A percentile compares a stretch with the other conserved stretches of the same genome.
These are phyloP conservation scores for Manduca sexta DNA, from an alignment of 1,140 invertebrate genomes.

Conservation along the genomic window DNA sequence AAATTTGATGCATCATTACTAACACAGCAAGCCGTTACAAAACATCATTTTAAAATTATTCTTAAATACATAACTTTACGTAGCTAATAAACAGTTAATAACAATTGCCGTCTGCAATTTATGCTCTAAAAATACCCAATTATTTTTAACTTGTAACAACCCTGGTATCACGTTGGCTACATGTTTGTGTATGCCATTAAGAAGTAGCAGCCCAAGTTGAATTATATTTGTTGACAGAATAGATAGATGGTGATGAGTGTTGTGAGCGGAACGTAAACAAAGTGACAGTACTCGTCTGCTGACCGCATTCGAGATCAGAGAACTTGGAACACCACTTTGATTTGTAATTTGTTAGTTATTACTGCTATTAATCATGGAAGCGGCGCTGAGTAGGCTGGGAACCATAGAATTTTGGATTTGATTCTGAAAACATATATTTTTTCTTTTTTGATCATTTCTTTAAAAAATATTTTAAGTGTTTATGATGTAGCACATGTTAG, in stretches of 20 bases:
- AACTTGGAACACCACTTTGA: background rate
- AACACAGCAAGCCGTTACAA: no score
- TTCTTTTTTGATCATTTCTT: no score
- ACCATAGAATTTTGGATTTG: no score
- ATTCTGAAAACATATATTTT: no score
- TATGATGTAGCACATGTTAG: no score
- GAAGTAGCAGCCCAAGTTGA: slow-evolving; percentile 7
- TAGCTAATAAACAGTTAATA: no score
- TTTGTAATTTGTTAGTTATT: background rate
- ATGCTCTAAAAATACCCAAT: background rate
- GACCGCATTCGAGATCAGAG: background rate
- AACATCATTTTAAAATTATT: no score
- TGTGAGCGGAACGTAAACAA: slow-evolving; percentile 26
- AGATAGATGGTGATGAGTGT: slow-evolving; percentile 21
- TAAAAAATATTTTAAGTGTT: no score
- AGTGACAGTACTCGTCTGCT: slow-evolving; percentile 22
- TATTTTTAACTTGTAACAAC: background rate
- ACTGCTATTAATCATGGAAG: no score
- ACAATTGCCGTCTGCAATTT: background rate
- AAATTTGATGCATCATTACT: no score
- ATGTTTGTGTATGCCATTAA: slow-evolving; percentile 17
- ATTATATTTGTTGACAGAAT: slow-evolving; percentile 35
- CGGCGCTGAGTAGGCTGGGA: no score
- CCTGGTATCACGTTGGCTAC: background rate
- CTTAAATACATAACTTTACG: no score